phyloP scores from a whole-genome alignment of 2,888 invertebrate species.

The Periphyllus acericola region DNA sequence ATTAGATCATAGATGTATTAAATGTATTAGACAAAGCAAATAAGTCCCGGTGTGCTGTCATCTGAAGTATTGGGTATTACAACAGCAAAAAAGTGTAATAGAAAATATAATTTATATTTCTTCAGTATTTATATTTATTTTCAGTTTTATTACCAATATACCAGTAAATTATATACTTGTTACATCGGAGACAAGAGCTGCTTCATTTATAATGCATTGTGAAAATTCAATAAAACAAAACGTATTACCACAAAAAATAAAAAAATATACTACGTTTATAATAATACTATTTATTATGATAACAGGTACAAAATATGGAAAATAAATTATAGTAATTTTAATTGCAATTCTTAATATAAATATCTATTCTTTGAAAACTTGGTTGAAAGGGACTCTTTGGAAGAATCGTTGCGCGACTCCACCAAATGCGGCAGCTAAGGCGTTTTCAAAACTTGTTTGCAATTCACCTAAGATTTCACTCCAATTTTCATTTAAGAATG shows the following conservation, averaged over 20 bases:
- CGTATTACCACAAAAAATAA: neutral
- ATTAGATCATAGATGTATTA: too few relatives aligned
- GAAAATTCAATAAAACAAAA: neutral
- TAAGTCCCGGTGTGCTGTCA: neutral
- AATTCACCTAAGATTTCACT: slow-evolving; percentile 68
- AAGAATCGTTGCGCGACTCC: slow-evolving; percentile 67
- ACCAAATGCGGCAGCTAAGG: slow-evolving; percentile 66
- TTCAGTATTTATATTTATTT: neutral
- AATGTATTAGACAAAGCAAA: neutral
- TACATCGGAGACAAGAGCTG: neutral
- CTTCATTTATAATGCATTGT: neutral
- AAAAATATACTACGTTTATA: neutral
- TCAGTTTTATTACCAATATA: neutral
- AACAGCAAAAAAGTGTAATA: neutral
- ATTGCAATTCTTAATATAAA: neutral
- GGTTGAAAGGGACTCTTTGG: slow-evolving; percentile 67
- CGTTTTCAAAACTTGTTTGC: slow-evolving; percentile 66
- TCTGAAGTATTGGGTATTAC: neutral
- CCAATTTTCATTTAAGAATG: slow-evolving; percentile 70
- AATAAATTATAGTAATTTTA: neutral
- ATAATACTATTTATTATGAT: too few relatives aligned
- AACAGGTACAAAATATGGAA: slow-evolving; percentile 28
- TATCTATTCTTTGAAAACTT: slow-evolving; percentile 65
- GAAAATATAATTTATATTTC: neutral
- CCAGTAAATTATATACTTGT: neutral